A percentile compares a stretch with the other conserved stretches of the same genome.
Evolutionary conservation across 2,113 vertebrate genomes (phyloP).

Genomic region (Uropsilus gracilis): DNA sequence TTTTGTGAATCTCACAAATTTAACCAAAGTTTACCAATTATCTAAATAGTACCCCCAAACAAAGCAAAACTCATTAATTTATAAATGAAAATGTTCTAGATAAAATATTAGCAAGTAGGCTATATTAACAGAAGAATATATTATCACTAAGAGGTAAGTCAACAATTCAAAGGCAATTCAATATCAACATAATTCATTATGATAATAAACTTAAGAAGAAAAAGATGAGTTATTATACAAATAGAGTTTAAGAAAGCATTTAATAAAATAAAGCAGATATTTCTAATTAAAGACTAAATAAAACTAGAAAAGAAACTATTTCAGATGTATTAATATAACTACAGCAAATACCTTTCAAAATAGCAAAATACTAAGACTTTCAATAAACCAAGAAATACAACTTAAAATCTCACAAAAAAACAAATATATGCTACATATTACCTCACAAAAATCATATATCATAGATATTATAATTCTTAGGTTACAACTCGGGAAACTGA

Average conservation of each 20-base stretch:
- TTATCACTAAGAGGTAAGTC: neutral
- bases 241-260: neutral
- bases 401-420: neutral
- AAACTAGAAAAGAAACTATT: neutral
- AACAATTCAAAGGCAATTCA: neutral
- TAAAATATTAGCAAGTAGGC: slow-evolving; percentile 26
- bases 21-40: slow-evolving; percentile 4
- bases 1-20: neutral
- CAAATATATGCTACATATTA: too few relatives aligned
- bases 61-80: slow-evolving; percentile 4
- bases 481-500: neutral
- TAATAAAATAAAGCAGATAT: neutral
- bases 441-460: neutral
- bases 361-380: neutral
- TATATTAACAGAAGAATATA: slow-evolving; percentile 30
- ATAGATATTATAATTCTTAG: neutral
- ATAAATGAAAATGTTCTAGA: neutral
- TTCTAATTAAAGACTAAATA: slow-evolving; percentile 18
- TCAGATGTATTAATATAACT: neutral
- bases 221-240: neutral
- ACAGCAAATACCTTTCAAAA: slow-evolving; percentile 8
- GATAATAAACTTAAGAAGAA: slow-evolving; percentile 39
- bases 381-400: neutral
- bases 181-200: neutral
- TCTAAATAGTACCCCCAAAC: neutral